Conservation (phyloP, 2,888 invertebrate species). For the Rugalucina vietnamica region DNA sequence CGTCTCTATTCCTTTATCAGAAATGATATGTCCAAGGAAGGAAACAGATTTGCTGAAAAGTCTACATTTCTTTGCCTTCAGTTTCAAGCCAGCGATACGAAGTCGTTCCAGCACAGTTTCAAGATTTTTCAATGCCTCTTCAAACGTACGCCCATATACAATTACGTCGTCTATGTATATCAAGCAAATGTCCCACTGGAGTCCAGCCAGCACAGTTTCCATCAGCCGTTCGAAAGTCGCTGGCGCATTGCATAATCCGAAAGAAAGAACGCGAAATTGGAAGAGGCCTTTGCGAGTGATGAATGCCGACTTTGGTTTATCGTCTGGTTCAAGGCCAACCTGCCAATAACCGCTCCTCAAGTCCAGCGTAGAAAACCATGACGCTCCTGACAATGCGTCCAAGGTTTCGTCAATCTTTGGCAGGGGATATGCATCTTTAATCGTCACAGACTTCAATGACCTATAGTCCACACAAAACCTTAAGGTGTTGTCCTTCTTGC, state of each 20-base stretch:
- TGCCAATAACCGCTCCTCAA: constrained; percentile 54
- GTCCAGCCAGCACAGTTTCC: constrained; percentile 45
- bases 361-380: constrained; percentile 46
- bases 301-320: constrained; percentile 61
- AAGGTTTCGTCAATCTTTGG: constrained; percentile 55
- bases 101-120: constrained; percentile 48
- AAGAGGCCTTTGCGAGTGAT: constrained; percentile 50
- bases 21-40: constrained; percentile 45
- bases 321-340: constrained; percentile 39
- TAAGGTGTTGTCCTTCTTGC: constrained; percentile 42
- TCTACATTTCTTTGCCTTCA: constrained; percentile 59
- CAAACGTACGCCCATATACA: constrained; percentile 43
- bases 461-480: constrained; percentile 61
- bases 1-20: constrained; percentile 1
- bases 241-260: constrained; percentile 47
- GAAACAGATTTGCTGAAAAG: constrained; percentile 37
- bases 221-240: constrained; percentile 53
- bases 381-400: constrained; percentile 45
- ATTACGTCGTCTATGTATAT: constrained; percentile 58
- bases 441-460: constrained; percentile 60
- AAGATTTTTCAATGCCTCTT: constrained; percentile 42
- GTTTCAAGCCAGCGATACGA: constrained; percentile 48
- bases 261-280: constrained; percentile 47
- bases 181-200: constrained; percentile 54
- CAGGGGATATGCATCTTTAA: constrained; percentile 56